These are phyloP conservation scores for Hiodon tergisus DNA, from an alignment of 2,113 vertebrate species.

Conservation along the genomic window DNA sequence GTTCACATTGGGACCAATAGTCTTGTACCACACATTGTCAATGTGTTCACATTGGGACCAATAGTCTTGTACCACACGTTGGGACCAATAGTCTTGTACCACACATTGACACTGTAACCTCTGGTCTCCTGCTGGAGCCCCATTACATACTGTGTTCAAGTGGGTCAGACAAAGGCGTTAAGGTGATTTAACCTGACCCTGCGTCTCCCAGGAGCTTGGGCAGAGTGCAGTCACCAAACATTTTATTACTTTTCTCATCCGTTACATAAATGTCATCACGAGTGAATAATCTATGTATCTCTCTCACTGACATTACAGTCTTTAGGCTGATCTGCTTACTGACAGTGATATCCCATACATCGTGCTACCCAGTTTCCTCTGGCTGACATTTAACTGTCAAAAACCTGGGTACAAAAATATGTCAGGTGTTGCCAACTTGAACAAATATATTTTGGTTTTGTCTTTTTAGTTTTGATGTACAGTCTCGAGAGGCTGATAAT, in stretches of 20 bases:
- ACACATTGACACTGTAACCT: too few relatives aligned
- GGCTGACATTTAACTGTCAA: background rate
- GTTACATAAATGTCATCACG: slow-evolving; percentile 1
- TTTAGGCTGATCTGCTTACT: background rate
- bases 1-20: too few relatives aligned
- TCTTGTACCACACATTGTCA: too few relatives aligned
- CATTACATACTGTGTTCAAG: background rate
- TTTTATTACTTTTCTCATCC: background rate
- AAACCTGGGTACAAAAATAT: background rate
- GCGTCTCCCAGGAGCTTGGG: background rate
- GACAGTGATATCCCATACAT: background rate
- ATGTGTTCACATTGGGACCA: too few relatives aligned
- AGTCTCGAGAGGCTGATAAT: too few relatives aligned
- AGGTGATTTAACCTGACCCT: background rate
- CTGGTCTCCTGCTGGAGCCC: background rate
- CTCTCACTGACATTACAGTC: background rate
- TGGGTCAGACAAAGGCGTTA: background rate
- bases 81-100: too few relatives aligned
- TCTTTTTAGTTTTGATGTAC: too few relatives aligned
- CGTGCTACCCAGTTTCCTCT: background rate
- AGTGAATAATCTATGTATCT: background rate
- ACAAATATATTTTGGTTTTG: background rate
- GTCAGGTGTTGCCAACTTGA: background rate
- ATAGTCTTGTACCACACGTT: too few relatives aligned
- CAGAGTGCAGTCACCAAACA: slow-evolving; percentile 4